Conservation (phyloP, 2,797 vertebrate species). For the Sebastes glaucus region DNA sequence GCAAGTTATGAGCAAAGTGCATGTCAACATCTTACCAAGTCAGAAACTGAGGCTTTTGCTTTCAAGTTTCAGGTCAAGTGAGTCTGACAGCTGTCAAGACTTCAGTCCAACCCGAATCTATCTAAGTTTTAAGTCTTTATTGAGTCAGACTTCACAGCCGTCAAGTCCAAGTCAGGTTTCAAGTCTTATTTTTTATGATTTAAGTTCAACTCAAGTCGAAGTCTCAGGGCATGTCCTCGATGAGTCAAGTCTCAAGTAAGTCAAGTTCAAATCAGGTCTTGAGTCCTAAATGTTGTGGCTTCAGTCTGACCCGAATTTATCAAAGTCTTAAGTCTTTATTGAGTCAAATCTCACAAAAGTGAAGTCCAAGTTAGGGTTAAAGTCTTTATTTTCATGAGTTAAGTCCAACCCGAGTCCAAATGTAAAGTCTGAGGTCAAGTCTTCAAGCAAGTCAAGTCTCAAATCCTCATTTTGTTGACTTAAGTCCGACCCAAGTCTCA, state of each 20-base stretch:
- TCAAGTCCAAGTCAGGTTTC: background rate
- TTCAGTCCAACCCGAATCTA: too few relatives aligned
- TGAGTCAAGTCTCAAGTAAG: background rate
- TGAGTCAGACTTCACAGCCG: too few relatives aligned
- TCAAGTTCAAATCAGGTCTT: too few relatives aligned
- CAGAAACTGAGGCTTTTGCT: background rate
- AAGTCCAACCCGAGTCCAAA: background rate
- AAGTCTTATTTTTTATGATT: background rate
- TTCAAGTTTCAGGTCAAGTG: background rate
- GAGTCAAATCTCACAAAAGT: background rate
- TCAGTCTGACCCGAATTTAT: background rate
- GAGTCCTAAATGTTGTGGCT: background rate
- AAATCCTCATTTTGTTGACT: too few relatives aligned
- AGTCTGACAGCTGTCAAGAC: background rate
- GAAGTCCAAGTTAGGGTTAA: too few relatives aligned
- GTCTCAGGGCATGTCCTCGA: background rate
- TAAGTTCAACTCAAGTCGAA: background rate
- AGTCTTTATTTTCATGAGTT: too few relatives aligned
- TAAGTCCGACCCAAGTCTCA: background rate
- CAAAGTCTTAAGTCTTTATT: background rate
- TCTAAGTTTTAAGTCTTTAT: too few relatives aligned
- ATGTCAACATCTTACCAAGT: background rate
- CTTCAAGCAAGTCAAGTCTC: too few relatives aligned
- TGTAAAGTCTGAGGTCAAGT: too few relatives aligned
- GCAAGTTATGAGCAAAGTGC: background rate